phyloP scores from a whole-genome alignment of 2,888 invertebrate species.

The Sepiola atlantica region DNA sequence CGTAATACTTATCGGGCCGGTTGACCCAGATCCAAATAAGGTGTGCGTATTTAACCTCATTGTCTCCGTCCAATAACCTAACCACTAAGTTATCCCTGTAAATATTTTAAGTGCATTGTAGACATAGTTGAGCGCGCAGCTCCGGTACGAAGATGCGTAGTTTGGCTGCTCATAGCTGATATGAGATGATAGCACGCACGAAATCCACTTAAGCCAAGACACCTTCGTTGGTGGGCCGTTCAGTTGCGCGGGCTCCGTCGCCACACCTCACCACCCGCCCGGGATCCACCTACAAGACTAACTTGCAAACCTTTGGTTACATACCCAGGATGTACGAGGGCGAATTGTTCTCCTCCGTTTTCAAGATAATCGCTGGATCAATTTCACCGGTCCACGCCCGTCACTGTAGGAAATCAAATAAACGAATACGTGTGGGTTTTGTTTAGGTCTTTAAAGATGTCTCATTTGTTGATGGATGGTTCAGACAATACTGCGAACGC shows the following conservation, averaged over 20 bases:
- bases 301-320: not conserved
- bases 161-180: not conserved
- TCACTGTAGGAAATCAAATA: not conserved
- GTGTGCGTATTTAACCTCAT: not conserved
- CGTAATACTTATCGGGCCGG: not conserved
- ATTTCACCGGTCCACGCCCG: not conserved
- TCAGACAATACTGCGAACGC: not conserved
- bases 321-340: not conserved
- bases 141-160: not conserved
- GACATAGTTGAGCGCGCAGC: not conserved
- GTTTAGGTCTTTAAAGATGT: not conserved
- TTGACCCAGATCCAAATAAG: not conserved
- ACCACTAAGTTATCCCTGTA: not conserved
- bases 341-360: not conserved
- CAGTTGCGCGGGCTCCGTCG: not conserved
- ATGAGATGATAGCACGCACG: slow-evolving; percentile 4
- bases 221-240: not conserved
- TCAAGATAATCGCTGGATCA: slow-evolving; percentile 32
- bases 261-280: not conserved
- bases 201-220: not conserved
- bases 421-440: not conserved
- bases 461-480: slow-evolving; percentile 2
- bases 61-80: not conserved
- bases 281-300: not conserved
- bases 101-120: slow-evolving; percentile 21